Evolutionary conservation across 2,888 invertebrate species (phyloP), one percentile per base, ranked within the genome.

Genomic region (Rhamnusium bicolor): DNA sequence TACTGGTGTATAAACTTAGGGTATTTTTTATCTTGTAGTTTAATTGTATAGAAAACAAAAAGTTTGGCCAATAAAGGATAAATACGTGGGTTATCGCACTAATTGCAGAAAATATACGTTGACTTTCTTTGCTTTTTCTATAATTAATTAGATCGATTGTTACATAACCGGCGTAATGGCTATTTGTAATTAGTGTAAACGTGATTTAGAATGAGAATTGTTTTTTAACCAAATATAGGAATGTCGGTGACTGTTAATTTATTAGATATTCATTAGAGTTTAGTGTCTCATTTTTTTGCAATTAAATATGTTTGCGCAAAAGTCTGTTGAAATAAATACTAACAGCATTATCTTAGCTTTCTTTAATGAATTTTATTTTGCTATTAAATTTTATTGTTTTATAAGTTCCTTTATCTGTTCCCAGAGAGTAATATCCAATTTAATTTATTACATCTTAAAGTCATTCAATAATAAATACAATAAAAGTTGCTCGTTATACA

Each of bases 191-290:
- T 83, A 83, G 79, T 77, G 76, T 75, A 79, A 82, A 83, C 82
- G 83, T 82, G 82, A 80, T 78, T 78, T 76, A 71, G 75, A 81
- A 77, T 78, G 75, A 77, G 80, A 82, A 83, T 83, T 81, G 82
- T 81, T 78, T 83, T 78, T 81, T 78, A 74, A 68, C 80, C 80
- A 75, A 80, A 82, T 81, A 82, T 76, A 79, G 81, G 53, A 58
- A 63, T 72, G 74, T 68, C 69, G 73, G 69, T 75, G 77, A 75
- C 78, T 71, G 80, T 75, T 81, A 79, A 79, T 80, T 81, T 81
- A 81, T 81, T 79, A 72, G 78, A 75, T 78, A 79, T 77, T 79
- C 78, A 76, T 79, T 79, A 73, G 75, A 65, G 69, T 71, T 72
- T 75, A 74, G 74, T 75, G 76, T 72, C 60, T 73, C 73, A 76